Conservation (phyloP, 2,888 invertebrate genomes). For the Vandiemenella viatica region DNA sequence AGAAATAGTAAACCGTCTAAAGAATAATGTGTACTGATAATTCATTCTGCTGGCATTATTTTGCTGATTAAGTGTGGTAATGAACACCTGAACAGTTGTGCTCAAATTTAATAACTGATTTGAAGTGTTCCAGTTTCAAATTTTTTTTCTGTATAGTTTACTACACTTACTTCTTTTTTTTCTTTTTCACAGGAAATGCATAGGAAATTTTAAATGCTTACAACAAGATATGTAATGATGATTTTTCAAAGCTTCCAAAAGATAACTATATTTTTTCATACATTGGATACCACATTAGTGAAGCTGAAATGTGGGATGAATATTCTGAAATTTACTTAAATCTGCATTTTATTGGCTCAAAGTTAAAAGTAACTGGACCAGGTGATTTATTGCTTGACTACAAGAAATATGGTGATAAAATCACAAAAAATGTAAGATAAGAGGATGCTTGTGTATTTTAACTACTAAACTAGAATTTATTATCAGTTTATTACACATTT, state of each 20-base stretch:
- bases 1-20: too few species aligned
- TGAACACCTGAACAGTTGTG: too few species aligned
- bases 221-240: conserved; percentile 30
- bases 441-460: too few species aligned
- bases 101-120: too few species aligned
- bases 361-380: conserved; percentile 48
- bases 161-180: too few species aligned
- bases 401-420: conserved; percentile 42
- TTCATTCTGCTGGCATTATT: too few species aligned
- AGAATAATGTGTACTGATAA: too few species aligned
- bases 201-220: conserved; percentile 43
- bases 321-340: conserved; percentile 47
- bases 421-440: conserved; percentile 34
- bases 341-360: conserved; percentile 53
- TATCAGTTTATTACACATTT: too few species aligned
- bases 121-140: too few species aligned
- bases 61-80: too few species aligned
- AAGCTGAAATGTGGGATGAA: conserved; percentile 28
- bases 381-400: conserved; percentile 54
- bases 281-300: conserved; percentile 51
- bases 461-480: too few species aligned
- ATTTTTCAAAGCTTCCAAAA: conserved; percentile 42
- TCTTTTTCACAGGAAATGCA: conserved; percentile 32
- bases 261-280: conserved; percentile 60
- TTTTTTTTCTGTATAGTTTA: too few species aligned